A percentile compares a stretch with the other conserved stretches of the same genome.
Evolutionary conservation across 2,888 invertebrate genomes (phyloP).

Genomic region (Idaea straminata): DNA sequence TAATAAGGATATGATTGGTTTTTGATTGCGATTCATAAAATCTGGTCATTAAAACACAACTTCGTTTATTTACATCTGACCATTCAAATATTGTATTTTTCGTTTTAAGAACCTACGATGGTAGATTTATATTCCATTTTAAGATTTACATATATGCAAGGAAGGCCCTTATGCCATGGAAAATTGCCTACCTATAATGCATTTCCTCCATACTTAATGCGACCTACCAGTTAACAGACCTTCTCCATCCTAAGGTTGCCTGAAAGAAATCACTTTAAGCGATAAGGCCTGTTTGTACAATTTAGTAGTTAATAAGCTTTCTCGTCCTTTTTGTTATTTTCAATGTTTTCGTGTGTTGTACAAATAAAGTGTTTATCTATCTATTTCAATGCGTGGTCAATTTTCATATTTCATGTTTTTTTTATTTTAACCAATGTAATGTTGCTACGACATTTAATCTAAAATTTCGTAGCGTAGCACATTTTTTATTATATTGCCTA

Average conservation of each 20-base stretch:
- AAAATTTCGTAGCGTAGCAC: neutral
- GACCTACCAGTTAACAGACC: too few species aligned
- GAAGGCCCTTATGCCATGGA: neutral
- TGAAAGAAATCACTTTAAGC: too few species aligned
- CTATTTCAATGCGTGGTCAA: too few species aligned
- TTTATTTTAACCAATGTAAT: neutral
- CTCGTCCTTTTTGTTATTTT: too few species aligned
- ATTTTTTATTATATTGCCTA: neutral
- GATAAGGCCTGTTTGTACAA: too few species aligned
- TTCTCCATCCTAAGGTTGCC: too few species aligned
- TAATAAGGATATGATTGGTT: constrained; percentile 56
- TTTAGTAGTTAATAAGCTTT: too few species aligned
- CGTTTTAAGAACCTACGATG: neutral
- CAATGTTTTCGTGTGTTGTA: too few species aligned
- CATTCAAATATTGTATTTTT: neutral
- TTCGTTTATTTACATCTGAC: neutral
- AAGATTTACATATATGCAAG: neutral
- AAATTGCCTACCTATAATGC: neutral
- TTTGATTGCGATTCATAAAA: constrained; percentile 48
- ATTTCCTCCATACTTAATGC: too few species aligned
- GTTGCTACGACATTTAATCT: neutral
- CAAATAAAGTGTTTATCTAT: too few species aligned
- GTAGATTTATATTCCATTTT: neutral
- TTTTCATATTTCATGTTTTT: too few species aligned
- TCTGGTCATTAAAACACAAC: constrained; percentile 16